These are phyloP conservation scores for Xiphias gladius DNA, from an alignment of 2,113 vertebrate species.

Conservation along the genomic window DNA sequence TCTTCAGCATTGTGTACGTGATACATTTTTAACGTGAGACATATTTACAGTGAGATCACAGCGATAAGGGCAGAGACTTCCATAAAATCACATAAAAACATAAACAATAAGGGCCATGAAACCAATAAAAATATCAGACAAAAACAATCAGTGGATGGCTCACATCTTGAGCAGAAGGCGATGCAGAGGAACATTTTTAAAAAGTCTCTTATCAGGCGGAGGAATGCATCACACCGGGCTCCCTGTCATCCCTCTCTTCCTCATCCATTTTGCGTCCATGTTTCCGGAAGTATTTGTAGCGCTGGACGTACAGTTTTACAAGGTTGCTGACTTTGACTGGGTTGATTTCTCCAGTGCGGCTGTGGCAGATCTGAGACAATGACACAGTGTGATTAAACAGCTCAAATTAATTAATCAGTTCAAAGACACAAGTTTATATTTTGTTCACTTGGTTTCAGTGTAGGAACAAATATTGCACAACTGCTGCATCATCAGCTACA, in stretches of 20 bases:
- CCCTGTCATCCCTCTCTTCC: constrained; percentile 83
- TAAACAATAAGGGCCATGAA: constrained; percentile 24
- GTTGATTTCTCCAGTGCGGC: constrained; percentile 95
- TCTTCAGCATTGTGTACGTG: constrained; percentile 38
- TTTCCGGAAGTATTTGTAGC: constrained; percentile 95
- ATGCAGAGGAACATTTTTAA: background rate
- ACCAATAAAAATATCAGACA: constrained; percentile 31
- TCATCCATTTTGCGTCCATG: constrained; percentile 92
- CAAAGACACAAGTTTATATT: background rate
- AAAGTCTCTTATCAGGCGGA: constrained; percentile 68
- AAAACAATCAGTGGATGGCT: constrained; percentile 18
- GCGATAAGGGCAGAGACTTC: constrained; percentile 2
- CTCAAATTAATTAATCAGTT: background rate
- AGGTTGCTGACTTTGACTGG: constrained; percentile 95
- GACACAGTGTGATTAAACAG: constrained; percentile 8
- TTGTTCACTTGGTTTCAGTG: too few species aligned
- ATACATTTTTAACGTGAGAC: constrained; percentile 57
- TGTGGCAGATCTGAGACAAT: constrained; percentile 91
- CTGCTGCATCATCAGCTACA: too few species aligned
- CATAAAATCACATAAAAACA: constrained; percentile 40
- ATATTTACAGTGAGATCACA: constrained; percentile 77
- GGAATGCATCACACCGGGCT: constrained; percentile 73
- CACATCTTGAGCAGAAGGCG: constrained; percentile 29
- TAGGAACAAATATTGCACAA: background rate
- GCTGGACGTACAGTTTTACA: constrained; percentile 93